Base-by-base conservation (phyloP, 1,140 invertebrate species). In the Heliconius himera region DNA sequence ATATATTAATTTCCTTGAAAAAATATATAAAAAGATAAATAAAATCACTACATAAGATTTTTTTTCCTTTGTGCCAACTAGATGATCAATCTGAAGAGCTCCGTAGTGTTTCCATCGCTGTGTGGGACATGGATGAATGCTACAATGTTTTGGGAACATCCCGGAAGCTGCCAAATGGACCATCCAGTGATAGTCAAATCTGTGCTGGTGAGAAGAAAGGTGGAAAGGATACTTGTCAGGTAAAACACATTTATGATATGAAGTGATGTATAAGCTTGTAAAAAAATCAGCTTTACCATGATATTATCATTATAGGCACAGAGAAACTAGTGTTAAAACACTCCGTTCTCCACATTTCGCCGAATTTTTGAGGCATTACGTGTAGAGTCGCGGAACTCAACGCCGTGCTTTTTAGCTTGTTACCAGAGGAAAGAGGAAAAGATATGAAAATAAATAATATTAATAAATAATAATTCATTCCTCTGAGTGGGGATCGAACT, bases 191-290 rank as follows among this genome's bases (percentile, higher is more conserved):
- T n/a, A 91, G 87, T 38, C 93, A 94, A 78, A 78, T 95, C 4
- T 95, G 94, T 76, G 94, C 94, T 18, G 94, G 93, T 0, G 90
- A 91, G 72, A 86, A 77, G 36, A 70, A 95, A 74, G 95, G 95
- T 0, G 96, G 96, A 3, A 96, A 96, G 79, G 97, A 97, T 83
- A 97, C 97, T 1, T 97, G 97, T 84, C 96, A 97, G 95, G 97
- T 97, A 91, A 70, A 46, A 46, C 41, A 46, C 41, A 46, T 46
- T 46, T 46, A 46, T 46, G 41, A 46, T 46, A 13, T 46, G 41
- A 46, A 16, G 8, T 46, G 11, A 46, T 36, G 33, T 36, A 36
- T 8, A 16, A 46, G 41, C 11, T 3, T 38, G 8, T 38, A 38
- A 8, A 38, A 38, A 9, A 11, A n/a, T n/a, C n/a, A n/a, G n/a